Conservation (phyloP, 2,888 invertebrate species). For the Cheilosia variabilis region DNA sequence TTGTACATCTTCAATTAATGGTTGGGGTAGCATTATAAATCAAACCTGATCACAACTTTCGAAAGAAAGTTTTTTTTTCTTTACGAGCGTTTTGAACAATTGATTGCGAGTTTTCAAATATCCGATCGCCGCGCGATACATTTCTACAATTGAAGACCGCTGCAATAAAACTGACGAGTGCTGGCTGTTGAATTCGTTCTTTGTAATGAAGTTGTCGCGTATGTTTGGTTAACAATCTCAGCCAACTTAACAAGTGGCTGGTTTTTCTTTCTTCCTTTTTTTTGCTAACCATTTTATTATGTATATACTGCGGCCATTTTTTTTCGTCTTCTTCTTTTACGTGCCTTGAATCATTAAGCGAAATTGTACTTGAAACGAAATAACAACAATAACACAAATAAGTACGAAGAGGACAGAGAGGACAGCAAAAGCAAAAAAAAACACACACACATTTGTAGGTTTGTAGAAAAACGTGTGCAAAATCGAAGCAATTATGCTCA, state of each 20-base stretch:
- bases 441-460: constrained; percentile 2
- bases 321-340: constrained; percentile 31
- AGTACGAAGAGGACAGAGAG: constrained; percentile 13
- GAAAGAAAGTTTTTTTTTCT: constrained; percentile 27
- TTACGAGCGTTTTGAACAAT: background rate
- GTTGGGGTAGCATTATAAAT: background rate
- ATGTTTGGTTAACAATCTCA: constrained; percentile 37
- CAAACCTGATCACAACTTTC: constrained; percentile 14
- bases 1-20: constrained; percentile 10
- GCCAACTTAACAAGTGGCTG: constrained; percentile 47
- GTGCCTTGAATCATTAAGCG: constrained; percentile 56
- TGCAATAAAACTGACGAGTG: constrained; percentile 17
- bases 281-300: constrained; percentile 23
- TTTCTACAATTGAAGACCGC: constrained; percentile 2
- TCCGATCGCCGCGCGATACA: background rate
- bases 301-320: constrained; percentile 27
- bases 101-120: constrained; percentile 9
- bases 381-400: constrained; percentile 50
- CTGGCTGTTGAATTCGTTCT: background rate
- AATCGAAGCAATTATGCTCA: constrained; percentile 63
- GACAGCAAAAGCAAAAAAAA: constrained; percentile 11
- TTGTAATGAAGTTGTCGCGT: constrained; percentile 37
- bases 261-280: background rate
- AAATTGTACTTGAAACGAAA: constrained; percentile 60
- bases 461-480: constrained; percentile 53